Conservation (phyloP, 2,888 invertebrate species). For the Siphlonurus alternatus region DNA sequence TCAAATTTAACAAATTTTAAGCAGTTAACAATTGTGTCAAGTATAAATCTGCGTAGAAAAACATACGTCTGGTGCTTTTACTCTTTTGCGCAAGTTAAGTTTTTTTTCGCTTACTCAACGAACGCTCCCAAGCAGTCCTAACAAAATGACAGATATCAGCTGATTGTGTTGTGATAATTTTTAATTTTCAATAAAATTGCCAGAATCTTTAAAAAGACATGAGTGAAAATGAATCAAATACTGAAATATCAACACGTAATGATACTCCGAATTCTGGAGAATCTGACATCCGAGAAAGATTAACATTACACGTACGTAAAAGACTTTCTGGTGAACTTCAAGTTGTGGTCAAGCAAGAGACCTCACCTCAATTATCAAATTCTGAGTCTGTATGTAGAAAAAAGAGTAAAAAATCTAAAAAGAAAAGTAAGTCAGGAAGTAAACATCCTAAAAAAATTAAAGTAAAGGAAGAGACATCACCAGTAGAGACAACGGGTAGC, state of each 20-base stretch:
- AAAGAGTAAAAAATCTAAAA: neutral
- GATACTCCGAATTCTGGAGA: neutral
- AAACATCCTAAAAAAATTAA: neutral
- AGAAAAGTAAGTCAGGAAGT: neutral
- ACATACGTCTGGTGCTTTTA: neutral
- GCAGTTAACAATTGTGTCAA: no score
- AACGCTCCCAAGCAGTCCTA: neutral
- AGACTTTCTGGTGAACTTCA: neutral
- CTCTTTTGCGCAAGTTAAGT: neutral
- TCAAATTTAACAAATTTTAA: no score
- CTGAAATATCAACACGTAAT: neutral
- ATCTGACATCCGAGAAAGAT: neutral
- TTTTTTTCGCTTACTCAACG: neutral
- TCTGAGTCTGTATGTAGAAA: neutral
- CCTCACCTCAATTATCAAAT: neutral
- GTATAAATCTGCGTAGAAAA: neutral
- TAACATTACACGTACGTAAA: neutral
- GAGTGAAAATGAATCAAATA: neutral
- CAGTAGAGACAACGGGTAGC: neutral
- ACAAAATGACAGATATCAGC: neutral
- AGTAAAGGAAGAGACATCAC: neutral
- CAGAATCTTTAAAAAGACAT: no score
- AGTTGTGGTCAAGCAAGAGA: neutral
- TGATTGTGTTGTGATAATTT: neutral
- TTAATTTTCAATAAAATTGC: neutral